Base-by-base conservation (phyloP, 2,113 vertebrate genomes). In the Xenopus laevis region DNA sequence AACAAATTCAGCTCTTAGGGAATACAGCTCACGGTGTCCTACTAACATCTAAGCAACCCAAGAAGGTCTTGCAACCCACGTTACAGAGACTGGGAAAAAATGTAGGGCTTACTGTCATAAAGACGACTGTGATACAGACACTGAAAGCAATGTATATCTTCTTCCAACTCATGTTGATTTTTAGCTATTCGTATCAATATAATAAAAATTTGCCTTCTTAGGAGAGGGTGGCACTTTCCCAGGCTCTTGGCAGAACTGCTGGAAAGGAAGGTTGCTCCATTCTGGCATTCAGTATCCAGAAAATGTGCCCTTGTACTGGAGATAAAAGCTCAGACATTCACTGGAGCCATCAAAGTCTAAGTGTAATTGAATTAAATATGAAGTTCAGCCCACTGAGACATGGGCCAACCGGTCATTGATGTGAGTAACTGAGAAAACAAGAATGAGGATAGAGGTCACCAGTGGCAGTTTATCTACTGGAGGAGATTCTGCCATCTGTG, bases 301-400 rank as follows among this genome's bases (percentile, higher is more conserved):
- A 21, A 21, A 46, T 62, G 55, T 61, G 58, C 50, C 66, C 70
- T 62, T 30, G 8, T 21, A 4, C 11, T 61, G 72, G 30, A 68
- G 20, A 74, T 59, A 61, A 55, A 27, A n/a, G 10, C 2, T 4
- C 53, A 47, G 60, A 9, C 33, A 60, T n/a, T 40, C n/a, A 12
- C 11, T 61, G 20, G 55, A 60, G 55, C 72, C 72, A 67, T 74
- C 72, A 74, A 74, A 74, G 72, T 61, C 16, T 15, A 33, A 20
- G 7, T 4, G 0, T 74, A 74, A 74, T 74, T 68, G 8, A 61
- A 74, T 74, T 74, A 74, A 15, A 16, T 10, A 16, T 30, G 33
- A 74, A 59, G 62, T 66, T 64, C 72, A 46, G 40, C 52, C 66
- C 58, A 21, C 52, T 55, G 33, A 65, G 64, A 53, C 72, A 21